These are phyloP conservation scores for Harpalus rubripes DNA, from an alignment of 2,888 invertebrate genomes.

Conservation along the genomic window DNA sequence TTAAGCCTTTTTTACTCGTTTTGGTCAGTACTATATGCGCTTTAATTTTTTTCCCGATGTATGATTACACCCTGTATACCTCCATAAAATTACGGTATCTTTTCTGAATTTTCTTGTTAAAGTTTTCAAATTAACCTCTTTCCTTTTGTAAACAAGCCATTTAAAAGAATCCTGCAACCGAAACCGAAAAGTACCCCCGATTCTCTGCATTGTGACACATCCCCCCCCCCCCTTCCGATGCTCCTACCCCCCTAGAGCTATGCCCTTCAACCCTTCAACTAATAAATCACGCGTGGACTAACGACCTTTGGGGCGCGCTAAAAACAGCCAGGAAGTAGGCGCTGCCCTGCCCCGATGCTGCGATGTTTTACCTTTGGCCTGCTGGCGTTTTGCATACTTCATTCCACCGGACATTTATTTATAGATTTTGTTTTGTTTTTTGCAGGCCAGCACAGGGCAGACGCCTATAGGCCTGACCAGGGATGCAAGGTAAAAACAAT, in stretches of 20 bases:
- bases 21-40: too few species aligned
- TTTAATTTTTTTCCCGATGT: too few species aligned
- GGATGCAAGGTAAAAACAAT: not conserved
- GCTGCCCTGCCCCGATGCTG: conserved; percentile 18
- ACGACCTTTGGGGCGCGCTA: conserved; percentile 57
- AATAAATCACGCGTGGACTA: conserved; percentile 62
- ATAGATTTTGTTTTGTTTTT: conserved; percentile 43
- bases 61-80: too few species aligned
- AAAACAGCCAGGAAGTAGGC: conserved; percentile 45
- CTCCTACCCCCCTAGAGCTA: conserved; percentile 2
- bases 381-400: conserved; percentile 55
- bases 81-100: too few species aligned
- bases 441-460: not conserved
- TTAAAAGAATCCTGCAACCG: not conserved
- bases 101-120: too few species aligned
- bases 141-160: not conserved
- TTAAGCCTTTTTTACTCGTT: too few species aligned
- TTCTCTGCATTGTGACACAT: not conserved
- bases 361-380: conserved; percentile 41
- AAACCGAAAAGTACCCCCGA: not conserved
- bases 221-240: not conserved
- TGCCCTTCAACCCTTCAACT: conserved; percentile 49
- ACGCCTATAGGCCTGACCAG: not conserved
- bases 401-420: conserved; percentile 46
- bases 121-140: too few species aligned